phyloP scores from a whole-genome alignment of 2,113 vertebrate genomes.

The Siniperca chuatsi region DNA sequence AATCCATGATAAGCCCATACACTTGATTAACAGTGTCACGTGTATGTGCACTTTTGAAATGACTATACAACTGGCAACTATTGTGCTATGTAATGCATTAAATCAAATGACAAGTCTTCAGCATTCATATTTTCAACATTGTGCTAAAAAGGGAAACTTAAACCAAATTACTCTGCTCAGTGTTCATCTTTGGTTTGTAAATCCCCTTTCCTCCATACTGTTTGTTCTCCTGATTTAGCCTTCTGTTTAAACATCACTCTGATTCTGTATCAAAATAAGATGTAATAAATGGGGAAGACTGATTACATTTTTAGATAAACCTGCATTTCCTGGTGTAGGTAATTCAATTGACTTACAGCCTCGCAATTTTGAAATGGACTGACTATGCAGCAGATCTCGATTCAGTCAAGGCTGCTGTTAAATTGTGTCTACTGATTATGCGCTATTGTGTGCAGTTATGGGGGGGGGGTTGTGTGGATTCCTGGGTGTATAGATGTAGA shows the following conservation, averaged over 20 bases:
- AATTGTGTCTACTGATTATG: not conserved
- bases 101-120: not conserved
- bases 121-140: not conserved
- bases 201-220: not conserved
- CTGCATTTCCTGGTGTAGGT: not conserved
- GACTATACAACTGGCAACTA: not conserved
- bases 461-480: not conserved
- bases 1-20: constrained; percentile 36
- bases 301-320: constrained; percentile 3
- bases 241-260: not conserved
- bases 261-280: not conserved
- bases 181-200: not conserved
- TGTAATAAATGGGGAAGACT: not conserved
- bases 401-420: not conserved
- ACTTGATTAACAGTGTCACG: constrained; percentile 55
- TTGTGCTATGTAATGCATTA: not conserved
- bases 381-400: not conserved
- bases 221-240: not conserved
- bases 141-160: constrained; percentile 6
- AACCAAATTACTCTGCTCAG: not conserved
- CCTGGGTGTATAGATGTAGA: not conserved
- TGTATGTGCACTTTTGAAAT: constrained; percentile 19
- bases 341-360: not conserved
- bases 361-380: not conserved
- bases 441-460: not conserved